Base-by-base conservation (phyloP, 1,140 invertebrate genomes). In the Eriocheir sinensis region DNA sequence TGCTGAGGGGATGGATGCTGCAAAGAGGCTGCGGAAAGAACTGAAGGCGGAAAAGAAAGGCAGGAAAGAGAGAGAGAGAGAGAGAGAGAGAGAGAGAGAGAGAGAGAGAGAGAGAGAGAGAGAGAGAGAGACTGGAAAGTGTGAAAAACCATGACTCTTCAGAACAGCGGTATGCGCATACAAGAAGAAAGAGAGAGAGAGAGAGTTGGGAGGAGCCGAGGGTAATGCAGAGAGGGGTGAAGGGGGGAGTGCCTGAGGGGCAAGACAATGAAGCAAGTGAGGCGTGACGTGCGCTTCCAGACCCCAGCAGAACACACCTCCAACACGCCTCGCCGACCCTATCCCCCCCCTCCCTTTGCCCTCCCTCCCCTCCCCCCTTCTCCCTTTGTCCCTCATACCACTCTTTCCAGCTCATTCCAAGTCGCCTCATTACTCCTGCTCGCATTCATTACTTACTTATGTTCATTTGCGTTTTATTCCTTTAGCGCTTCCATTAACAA, bases 201-300 rank as follows among this genome's bases (percentile, higher is more conserved):
- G 90, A 53, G 44, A 44, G 60, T n/a, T 12, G 32, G 38, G 41
- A 44, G 81, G 60, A 38, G 81, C 4, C 34, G 81, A 34, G 41
- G 40, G 81, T 9, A 1, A 48, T 40, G 32, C 30, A 93, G 32
- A 34, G 44, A 53, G 30, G 41, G 53, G 44, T 21, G 27, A 32
- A 32, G 91, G n/a, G 41, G 38, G 60, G 90, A 79, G 17, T 88
- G 85, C 85, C 85, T 36, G 85, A 88, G 85, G 85, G 85, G 27
- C 85, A 40, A 88, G 85, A 88, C 85, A 88, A 88, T 88, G 85
- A 88, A 88, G 85, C 85, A 88, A 88, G 85, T 88, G 85, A 88
- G 36, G 85, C 85, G 85, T 88, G 85, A 88, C 85, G 85, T 40
- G 85, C 85, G 85, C 85, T 88, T 88, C 85, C 85, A 88, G 85